These are phyloP conservation scores for Polyommatus iphigenia DNA, from an alignment of 2,888 invertebrate species.

Conservation along the genomic window DNA sequence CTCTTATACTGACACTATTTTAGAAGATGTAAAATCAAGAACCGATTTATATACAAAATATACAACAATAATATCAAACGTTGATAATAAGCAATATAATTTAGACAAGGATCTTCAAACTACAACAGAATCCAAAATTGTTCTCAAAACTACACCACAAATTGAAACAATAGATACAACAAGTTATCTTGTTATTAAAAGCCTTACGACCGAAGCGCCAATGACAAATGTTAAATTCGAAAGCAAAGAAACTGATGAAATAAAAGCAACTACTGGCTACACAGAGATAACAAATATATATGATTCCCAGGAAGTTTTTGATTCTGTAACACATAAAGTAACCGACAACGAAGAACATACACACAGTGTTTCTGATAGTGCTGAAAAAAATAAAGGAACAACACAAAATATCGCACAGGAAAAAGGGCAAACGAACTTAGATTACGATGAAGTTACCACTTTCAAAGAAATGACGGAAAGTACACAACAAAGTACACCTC, in stretches of 20 bases:
- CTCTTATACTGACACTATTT: slow-evolving; percentile 1
- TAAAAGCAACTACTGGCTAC: background rate
- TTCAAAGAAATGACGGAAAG: background rate
- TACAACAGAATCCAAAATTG: background rate
- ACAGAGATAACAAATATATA: background rate
- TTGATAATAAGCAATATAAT: background rate
- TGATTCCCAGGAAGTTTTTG: background rate
- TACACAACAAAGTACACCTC: background rate
- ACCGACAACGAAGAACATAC: background rate
- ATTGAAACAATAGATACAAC: background rate
- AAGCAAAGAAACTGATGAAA: background rate
- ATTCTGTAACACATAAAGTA: background rate
- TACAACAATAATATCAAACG: background rate
- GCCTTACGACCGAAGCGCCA: background rate
- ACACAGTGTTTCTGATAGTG: background rate
- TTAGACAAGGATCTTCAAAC: background rate
- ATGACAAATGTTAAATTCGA: background rate
- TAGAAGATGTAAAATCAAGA: background rate
- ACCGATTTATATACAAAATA: background rate
- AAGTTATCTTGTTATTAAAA: background rate
- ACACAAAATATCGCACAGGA: background rate
- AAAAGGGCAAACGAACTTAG: background rate
- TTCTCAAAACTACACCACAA: background rate
- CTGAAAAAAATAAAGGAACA: background rate
- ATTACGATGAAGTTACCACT: background rate